These are phyloP conservation scores for Spondyliosoma cantharus DNA, from an alignment of 2,797 vertebrate species.

Conservation along the genomic window DNA sequence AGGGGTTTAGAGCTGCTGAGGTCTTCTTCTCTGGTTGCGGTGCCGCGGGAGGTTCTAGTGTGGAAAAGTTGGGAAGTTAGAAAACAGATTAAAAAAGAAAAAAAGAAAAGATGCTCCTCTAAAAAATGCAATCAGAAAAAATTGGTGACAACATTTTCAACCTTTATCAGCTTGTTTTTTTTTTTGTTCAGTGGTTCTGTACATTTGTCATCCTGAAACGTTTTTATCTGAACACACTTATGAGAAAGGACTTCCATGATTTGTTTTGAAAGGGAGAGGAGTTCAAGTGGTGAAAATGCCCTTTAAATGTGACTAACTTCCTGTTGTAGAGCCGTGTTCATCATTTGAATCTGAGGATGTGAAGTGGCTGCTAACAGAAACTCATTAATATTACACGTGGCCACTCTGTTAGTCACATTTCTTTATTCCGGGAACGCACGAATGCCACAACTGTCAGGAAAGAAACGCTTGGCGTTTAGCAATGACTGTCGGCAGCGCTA, in stretches of 20 bases:
- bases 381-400: neutral
- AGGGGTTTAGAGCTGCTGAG: conserved; percentile 67
- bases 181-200: too few relatives aligned
- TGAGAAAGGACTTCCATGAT: neutral
- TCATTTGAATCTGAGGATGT: neutral
- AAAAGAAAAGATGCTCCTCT: too few relatives aligned
- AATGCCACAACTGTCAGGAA: conserved; percentile 2
- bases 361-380: neutral
- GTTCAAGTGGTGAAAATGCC: neutral
- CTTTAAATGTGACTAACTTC: neutral
- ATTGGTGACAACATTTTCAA: too few relatives aligned
- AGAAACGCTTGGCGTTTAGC: conserved; percentile 7
- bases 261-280: neutral
- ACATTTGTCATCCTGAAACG: neutral
- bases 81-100: too few relatives aligned
- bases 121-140: too few relatives aligned
- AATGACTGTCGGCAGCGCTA: neutral
- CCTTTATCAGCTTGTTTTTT: too few relatives aligned
- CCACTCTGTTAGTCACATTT: neutral
- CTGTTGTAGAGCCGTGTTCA: neutral
- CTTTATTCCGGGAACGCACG: neutral
- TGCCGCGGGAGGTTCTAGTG: conserved; percentile 66
- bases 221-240: neutral
- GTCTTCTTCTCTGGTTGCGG: conserved; percentile 63
- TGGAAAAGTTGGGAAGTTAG: neutral